Evolutionary conservation across 2,113 vertebrate genomes (phyloP), one percentile per base, ranked within the genome.

Genomic region (Struthidea cinerea): DNA sequence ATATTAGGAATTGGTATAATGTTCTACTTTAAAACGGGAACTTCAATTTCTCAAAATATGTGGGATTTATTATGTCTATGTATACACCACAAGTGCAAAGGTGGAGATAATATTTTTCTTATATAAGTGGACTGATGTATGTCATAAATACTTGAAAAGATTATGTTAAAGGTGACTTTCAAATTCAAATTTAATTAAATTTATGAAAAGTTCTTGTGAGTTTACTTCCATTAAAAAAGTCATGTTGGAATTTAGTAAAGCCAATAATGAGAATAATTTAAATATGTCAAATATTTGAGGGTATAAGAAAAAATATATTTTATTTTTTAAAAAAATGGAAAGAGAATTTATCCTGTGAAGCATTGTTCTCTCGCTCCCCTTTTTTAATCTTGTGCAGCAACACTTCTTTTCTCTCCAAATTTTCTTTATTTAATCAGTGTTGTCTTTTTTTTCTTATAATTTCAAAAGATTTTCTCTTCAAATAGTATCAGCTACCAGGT

Each of bases 331-430:
- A 6, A 26, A 59, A 76, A 50, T 41, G 2, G 3, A 71, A 42
- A 65, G 5, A 8, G 2, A 1, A 2, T 57, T 74, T 81, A 21
- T 44, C 12, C 35, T 42, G 0, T 41, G 23, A 71, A 64, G 0
- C 1, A 2, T 2, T 56, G 3, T 28, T 77, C 6, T 39, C 27
- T 15, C 6, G 4, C 1, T 2, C 3, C 1, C 2, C 1, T 5
- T 52, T 64, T 57, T 49, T 6, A 30, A 26, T 26, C 16, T 61
- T 47, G 35, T 39, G 3, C 6, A 35, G 7, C 4, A 76, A 46
- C 3, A 20, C 3, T 27, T 64, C 56, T 59, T 63, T 69, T 49
- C 16, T 23, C n/a, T 47, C 24, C 11, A 44, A 44, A 69, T 61
- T 41, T 37, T 32, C 12, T 76, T 50, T 35, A 86, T 81, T 69